Conservation (phyloP, 2,797 vertebrate species). For the Nasua narica region DNA sequence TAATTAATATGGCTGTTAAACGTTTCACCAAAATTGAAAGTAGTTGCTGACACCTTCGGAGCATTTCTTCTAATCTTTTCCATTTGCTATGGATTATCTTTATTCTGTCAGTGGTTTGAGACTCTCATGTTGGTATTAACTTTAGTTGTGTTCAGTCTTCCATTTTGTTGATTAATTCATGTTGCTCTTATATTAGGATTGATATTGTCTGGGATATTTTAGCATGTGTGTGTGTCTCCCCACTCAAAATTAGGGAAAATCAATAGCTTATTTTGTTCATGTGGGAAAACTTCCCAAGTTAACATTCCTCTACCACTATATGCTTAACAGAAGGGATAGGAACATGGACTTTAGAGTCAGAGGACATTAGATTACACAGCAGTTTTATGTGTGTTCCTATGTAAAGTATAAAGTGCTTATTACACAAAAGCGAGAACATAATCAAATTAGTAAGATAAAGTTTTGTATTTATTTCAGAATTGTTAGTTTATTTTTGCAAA, state of each 20-base stretch:
- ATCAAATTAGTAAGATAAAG: not conserved
- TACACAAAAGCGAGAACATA: not conserved
- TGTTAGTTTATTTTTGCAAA: conserved; percentile 2
- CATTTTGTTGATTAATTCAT: not conserved
- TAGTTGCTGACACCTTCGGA: not conserved
- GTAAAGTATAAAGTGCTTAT: not conserved
- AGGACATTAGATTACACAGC: not conserved
- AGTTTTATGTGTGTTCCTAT: not conserved
- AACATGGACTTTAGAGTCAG: not conserved
- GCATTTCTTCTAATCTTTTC: not conserved
- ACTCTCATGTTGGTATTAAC: not conserved
- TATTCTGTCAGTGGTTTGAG: not conserved
- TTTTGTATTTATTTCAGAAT: not conserved
- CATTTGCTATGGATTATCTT: not conserved
- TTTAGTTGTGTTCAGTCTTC: not conserved
- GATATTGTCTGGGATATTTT: not conserved
- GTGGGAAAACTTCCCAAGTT: not conserved
- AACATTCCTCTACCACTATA: not conserved
- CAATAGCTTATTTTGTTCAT: not conserved
- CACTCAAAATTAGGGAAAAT: not conserved
- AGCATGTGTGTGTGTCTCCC: not conserved
- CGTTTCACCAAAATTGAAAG: not conserved
- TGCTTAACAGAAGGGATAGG: not conserved
- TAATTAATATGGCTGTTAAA: not conserved
- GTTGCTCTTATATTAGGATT: not conserved